Base-by-base conservation (phyloP, 2,113 vertebrate genomes). In the Chaetura pelagica region DNA sequence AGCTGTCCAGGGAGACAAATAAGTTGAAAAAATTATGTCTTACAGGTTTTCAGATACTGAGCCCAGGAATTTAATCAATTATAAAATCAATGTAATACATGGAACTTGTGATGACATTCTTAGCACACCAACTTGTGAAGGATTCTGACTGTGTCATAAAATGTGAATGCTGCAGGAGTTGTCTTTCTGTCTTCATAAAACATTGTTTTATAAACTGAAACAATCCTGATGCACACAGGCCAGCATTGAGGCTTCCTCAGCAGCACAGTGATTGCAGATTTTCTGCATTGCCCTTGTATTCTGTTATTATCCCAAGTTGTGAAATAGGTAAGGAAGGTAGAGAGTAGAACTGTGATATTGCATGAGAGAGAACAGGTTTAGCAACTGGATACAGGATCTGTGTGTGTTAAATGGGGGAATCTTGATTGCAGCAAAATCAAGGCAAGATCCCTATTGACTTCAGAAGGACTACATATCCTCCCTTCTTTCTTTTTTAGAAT, bases 81-180 rank as follows among this genome's bases (percentile, higher is more conserved):
- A 81, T 78, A 93, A 97, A 97, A 97, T 98, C 97, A 90, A 84
- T 96, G 77, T 89, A 93, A 92, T 94, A 84, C 78, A 80, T 69
- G 72, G 91, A 94, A 91, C 51, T 75, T 66, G 84, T 79, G 94
- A 95, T 94, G 46, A 93, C 92, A 92, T 85, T 94, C 94, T 96
- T 72, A 87, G 73, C 52, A 93, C 3, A 21, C n/a, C 44, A 15
- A 16, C 42, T 78, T 93, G 93, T 88, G 86, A 93, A 95, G 89
- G 90, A 76, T 94, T 84, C 82, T 95, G 73, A 20, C 87, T 73
- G 74, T 87, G 59, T 42, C 7, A 8, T 72, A 82, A 89, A 82
- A 74, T 68, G 64, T 62, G 74, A 87, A 54, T 82, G 38, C 81
- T 93, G 84, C 88, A 91, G 78, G 66, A 71, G 12, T 58, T 69